These are phyloP conservation scores for Cossypha niveicapilla DNA, from an alignment of 2,797 vertebrate genomes.

Conservation along the genomic window DNA sequence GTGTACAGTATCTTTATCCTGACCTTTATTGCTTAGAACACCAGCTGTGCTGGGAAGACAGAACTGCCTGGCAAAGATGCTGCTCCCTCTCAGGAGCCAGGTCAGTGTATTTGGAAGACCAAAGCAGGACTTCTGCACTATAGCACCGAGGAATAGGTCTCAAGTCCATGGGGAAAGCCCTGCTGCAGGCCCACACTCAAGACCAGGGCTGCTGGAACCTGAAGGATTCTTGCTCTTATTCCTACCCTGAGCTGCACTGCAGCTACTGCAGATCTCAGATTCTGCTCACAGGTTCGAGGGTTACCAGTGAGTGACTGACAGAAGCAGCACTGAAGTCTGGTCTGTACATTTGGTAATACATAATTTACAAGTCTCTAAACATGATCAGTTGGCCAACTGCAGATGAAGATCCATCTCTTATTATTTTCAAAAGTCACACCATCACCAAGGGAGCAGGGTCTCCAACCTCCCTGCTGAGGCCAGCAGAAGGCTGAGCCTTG, in stretches of 20 bases:
- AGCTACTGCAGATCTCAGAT: not conserved
- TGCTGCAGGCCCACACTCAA: not conserved
- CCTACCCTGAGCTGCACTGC: not conserved
- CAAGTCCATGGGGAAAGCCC: not conserved
- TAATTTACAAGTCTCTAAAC: not conserved
- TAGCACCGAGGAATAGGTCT: conserved; percentile 42
- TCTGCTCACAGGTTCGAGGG: not conserved
- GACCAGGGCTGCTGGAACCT: not conserved
- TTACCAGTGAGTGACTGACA: not conserved
- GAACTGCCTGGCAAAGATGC: not conserved
- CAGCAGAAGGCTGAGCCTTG: not conserved
- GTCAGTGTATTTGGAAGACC: conserved; percentile 49
- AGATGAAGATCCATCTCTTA: not conserved
- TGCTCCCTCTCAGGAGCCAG: conserved; percentile 9
- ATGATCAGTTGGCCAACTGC: not conserved
- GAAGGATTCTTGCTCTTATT: not conserved
- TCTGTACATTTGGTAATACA: not conserved
- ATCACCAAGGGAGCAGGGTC: not conserved
- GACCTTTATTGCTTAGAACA: conserved; percentile 68
- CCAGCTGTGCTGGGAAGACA: conserved; percentile 29
- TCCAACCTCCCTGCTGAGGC: not conserved
- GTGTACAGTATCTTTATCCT: not conserved
- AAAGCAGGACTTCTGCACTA: not conserved
- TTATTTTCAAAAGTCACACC: not conserved
- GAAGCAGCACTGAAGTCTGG: not conserved